phyloP scores from a whole-genome alignment of 2,113 vertebrate genomes.

The Corythaixoides concolor region DNA sequence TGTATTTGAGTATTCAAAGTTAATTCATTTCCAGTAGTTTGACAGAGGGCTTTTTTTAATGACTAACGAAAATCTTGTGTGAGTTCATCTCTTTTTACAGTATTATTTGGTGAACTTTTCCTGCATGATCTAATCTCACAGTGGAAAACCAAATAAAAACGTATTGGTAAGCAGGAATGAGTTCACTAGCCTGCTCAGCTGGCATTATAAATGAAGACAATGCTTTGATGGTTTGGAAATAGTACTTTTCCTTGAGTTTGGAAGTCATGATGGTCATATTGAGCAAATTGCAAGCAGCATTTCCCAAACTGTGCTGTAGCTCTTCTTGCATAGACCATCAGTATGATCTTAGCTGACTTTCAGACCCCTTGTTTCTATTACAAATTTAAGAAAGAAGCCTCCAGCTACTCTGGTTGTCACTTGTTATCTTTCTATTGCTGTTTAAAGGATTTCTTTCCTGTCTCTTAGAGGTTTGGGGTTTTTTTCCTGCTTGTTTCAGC shows the following conservation, averaged over 20 bases:
- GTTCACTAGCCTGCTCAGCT: conserved; percentile 55
- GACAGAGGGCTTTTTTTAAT: conserved; percentile 59
- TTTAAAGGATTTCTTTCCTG: background rate
- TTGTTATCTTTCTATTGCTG: background rate
- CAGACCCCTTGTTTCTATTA: background rate
- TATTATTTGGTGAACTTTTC: conserved; percentile 71
- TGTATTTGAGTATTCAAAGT: conserved; percentile 61
- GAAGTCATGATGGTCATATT: background rate
- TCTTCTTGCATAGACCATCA: background rate
- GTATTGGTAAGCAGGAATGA: conserved; percentile 68
- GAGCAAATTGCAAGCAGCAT: background rate
- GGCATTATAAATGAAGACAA: background rate
- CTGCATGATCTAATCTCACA: conserved; percentile 73
- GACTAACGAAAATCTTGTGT: conserved; percentile 62
- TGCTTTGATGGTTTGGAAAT: background rate
- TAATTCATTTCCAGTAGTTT: conserved; percentile 72
- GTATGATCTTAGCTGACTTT: background rate
- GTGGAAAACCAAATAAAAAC: conserved; percentile 74
- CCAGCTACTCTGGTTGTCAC: background rate
- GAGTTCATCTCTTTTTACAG: conserved; percentile 75
- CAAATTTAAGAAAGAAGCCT: background rate
- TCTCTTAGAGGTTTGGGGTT: background rate
- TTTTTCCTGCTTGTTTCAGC: background rate
- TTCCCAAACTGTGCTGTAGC: background rate
- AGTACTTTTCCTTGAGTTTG: background rate